These are phyloP conservation scores for Caenorhabditis elegans DNA, from an alignment of 1,140 invertebrate genomes.

Conservation along the genomic window DNA sequence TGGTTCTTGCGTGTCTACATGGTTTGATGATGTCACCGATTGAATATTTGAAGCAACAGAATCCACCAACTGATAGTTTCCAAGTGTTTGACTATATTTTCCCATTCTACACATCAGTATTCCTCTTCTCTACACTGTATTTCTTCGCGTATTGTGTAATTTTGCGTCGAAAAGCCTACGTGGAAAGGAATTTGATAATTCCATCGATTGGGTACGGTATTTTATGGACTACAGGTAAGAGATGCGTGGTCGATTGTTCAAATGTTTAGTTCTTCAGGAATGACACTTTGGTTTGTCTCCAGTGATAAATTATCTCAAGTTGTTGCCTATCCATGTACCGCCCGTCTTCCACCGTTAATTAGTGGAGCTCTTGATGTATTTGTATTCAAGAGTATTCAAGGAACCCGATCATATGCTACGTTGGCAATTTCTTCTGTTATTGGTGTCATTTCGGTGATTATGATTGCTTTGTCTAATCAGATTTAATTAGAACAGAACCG, in stretches of 20 bases:
- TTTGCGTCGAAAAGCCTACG: conserved; percentile 43
- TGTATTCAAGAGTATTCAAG: conserved; percentile 4
- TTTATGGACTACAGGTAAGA: conserved; percentile 54
- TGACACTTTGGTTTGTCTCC: conserved; percentile 59
- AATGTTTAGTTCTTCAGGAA: conserved; percentile 35
- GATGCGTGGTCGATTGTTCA: too few relatives aligned
- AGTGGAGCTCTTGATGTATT: conserved; percentile 9
- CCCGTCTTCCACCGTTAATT: neutral
- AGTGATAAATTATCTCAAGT: conserved; percentile 55
- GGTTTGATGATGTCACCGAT: conserved; percentile 61
- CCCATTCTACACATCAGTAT: conserved; percentile 58
- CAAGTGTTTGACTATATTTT: conserved; percentile 61
- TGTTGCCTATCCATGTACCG: conserved; percentile 54
- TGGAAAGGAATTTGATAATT: conserved; percentile 51
- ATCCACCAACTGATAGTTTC: conserved; percentile 48
- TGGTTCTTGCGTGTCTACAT: conserved; percentile 54
- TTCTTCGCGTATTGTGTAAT: conserved; percentile 55
- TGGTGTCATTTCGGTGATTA: conserved; percentile 1
- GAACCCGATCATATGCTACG: neutral
- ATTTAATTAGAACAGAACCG: neutral
- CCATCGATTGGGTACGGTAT: conserved; percentile 58
- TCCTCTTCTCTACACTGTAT: conserved; percentile 60
- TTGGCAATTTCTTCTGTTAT: neutral
- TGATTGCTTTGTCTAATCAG: conserved; percentile 27
- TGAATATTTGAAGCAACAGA: conserved; percentile 55